Evolutionary conservation across 2,888 invertebrate genomes (phyloP), one percentile per base, ranked within the genome.

Genomic region (Quadroppia sp.): DNA sequence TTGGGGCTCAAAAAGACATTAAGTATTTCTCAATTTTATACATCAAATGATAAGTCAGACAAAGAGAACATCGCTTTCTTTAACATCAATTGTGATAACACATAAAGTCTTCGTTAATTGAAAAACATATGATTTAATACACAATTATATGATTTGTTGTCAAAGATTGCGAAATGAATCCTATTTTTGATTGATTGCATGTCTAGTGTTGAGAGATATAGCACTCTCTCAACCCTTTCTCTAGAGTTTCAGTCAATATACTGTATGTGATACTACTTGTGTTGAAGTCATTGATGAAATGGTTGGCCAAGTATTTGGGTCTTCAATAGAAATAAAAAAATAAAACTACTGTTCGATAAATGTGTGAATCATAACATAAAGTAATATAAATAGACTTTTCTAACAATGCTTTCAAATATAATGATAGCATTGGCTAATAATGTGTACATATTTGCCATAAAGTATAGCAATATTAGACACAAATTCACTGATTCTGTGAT

Each of bases 61-160:
- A n/a, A n/a, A n/a, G n/a, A n/a, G n/a, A n/a, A n/a, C n/a, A n/a
- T n/a, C n/a, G n/a, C n/a, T n/a, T n/a, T n/a, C n/a, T n/a, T n/a
- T n/a, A 36, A 36, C 36, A 36, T 36, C 6, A 36, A 36, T 36
- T 36, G 4, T 36, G 36, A 36, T 36, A 36, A 36, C n/a, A n/a
- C 42, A 42, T 42, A 42, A 48, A 9, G 48, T n/a, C 4, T 11
- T n/a, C 32, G n/a, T 61, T 32, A 32, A 61, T 61, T 61, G 32
- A 48, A 61, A 61, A 61, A 61, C 61, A 61, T 32, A 61, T 32
- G 61, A 61, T 61, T 61, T 17, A 61, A 28, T 15, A n/a, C 32
- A 32, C n/a, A 32, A 28, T 61, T 61, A 56, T 56, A 28, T 61
- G 61, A 61, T 61, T 61, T 32, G 61, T 61, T 61, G 61, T 61